These are phyloP conservation scores for Sclerodermus sp. DNA, from an alignment of 2,888 invertebrate species.

Conservation along the genomic window DNA sequence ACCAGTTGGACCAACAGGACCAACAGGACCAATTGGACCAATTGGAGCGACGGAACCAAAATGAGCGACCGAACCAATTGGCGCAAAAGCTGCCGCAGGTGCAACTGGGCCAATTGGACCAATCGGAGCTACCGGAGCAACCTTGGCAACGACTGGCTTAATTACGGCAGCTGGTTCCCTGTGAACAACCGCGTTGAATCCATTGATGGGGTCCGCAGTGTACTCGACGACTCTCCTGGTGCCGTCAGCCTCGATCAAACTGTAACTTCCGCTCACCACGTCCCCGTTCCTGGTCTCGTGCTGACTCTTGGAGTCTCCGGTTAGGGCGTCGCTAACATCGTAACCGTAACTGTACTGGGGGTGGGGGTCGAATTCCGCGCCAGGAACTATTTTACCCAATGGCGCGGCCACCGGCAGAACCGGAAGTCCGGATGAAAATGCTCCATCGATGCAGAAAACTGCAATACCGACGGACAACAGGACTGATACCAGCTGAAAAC, in stretches of 20 bases:
- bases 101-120: constrained; percentile 36
- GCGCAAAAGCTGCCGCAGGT: neutral
- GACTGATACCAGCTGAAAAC: constrained; percentile 24
- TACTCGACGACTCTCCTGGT: constrained; percentile 48
- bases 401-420: constrained; percentile 3
- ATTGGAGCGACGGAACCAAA: neutral
- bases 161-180: constrained; percentile 43
- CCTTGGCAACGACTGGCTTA: constrained; percentile 20
- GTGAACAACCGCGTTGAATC: constrained; percentile 50
- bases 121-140: constrained; percentile 25
- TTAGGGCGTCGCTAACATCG: constrained; percentile 44
- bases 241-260: constrained; percentile 49
- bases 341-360: constrained; percentile 50
- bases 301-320: constrained; percentile 49
- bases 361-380: constrained; percentile 43
- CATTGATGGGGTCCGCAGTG: constrained; percentile 48
- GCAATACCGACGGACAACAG: constrained; percentile 13
- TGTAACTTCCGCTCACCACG: constrained; percentile 47
- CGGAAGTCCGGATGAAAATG: neutral
- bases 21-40: too few species aligned
- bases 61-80: neutral
- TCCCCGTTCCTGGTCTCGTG: constrained; percentile 48
- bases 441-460: constrained; percentile 6
- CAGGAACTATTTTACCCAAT: constrained; percentile 29
- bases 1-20: too few species aligned